These are phyloP conservation scores for Forbesichthys agassizii DNA, from an alignment of 2,113 vertebrate species.

Conservation along the genomic window DNA sequence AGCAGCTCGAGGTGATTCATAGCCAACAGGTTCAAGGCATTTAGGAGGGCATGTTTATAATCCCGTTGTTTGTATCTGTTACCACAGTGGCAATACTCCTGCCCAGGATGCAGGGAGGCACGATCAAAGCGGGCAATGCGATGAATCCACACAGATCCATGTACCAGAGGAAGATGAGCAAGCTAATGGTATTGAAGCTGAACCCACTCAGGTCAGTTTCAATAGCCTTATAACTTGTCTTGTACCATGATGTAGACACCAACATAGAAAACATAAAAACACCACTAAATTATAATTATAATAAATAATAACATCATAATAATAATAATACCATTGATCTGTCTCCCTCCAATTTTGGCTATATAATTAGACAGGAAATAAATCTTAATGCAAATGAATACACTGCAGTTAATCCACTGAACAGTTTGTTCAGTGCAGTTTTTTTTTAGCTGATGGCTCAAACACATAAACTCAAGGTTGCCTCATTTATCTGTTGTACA, in stretches of 20 bases:
- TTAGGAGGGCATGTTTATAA: slow-evolving; percentile 49
- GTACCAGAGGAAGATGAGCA: slow-evolving; percentile 11
- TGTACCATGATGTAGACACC: not conserved
- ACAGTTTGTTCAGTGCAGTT: no score
- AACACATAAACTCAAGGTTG: no score
- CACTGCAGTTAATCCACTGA: no score
- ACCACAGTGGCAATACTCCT: slow-evolving; percentile 45
- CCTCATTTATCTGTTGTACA: no score
- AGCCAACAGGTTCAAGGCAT: slow-evolving; percentile 21
- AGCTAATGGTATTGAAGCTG: slow-evolving; percentile 16
- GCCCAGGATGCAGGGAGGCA: slow-evolving; percentile 23
- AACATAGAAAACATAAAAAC: not conserved
- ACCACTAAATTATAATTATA: no score
- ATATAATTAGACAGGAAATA: no score
- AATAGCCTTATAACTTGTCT: no score
- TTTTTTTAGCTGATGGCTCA: no score
- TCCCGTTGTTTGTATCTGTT: slow-evolving; percentile 27
- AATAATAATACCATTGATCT: no score
- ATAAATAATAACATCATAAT: no score
- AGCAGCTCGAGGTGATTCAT: slow-evolving; percentile 44
- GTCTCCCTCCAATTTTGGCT: no score
- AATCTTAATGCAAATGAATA: no score
- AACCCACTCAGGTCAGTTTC: slow-evolving; percentile 32
- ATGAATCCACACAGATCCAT: slow-evolving; percentile 9
- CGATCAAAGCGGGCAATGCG: slow-evolving; percentile 7